Evolutionary conservation across 2,888 invertebrate species (phyloP), one percentile per base, ranked within the genome.

Genomic region (Actias luna): DNA sequence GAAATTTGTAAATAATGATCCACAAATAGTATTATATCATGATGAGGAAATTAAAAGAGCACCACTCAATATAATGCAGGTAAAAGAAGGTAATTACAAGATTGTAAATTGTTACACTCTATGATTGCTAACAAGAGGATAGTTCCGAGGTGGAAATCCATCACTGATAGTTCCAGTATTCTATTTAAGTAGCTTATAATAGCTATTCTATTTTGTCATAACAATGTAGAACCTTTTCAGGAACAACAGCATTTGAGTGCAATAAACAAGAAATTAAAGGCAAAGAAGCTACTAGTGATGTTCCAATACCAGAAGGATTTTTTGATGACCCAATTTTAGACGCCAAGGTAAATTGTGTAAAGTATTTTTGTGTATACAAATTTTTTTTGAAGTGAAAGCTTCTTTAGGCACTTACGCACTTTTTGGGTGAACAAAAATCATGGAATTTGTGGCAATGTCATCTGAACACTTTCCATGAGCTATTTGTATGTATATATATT

Each of bases 301-400:
- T 85, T 69, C 88, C 89, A 12, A 93, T 97, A 67, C 97, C 97
- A 8, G 97, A 97, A 87, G 97, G 97, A 65, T 97, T 97, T 82
- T 97, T 97, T 85, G 97, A 97, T 93, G 96, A 97, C 83, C 96
- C 97, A 4, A 92, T 95, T 70, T 87, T 95, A 76, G 97, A 97
- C 93, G 97, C 97, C 0, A 97, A 97, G 92, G 95, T 96, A 81
- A 83, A 18, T 39, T 14, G 3, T 4, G 22, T 22, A 22, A 22
- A 22, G 8, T 46, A 7, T 46, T 22, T n/a, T 16, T 16, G n/a
- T 18, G 0, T 36, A 1, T 10, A 12, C 14, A 12, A 16, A 16
- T 39, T 36, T 36, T 36, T 12, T 16, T 39, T 14, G 12, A 36
- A 16, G 14, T 36, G 4, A 16, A 1, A n/a, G n/a, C n/a, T n/a